phyloP scores from a whole-genome alignment of 2,113 vertebrate genomes.

The Menura novaehollandiae region DNA sequence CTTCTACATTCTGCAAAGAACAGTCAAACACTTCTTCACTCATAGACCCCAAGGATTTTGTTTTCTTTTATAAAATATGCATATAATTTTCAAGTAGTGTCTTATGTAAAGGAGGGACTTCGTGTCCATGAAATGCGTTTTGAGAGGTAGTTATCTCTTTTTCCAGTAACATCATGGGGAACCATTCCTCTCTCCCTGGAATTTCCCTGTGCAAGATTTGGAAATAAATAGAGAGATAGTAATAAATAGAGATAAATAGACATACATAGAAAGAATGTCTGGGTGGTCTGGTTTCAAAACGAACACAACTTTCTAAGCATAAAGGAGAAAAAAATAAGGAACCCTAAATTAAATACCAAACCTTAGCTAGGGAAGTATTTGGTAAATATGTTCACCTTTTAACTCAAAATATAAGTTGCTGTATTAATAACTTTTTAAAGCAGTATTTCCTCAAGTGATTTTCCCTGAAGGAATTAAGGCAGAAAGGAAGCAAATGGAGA shows the following conservation, averaged over 20 bases:
- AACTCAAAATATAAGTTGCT: not conserved
- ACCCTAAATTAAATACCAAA: not conserved
- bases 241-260: not conserved
- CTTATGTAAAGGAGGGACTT: not conserved
- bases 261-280: not conserved
- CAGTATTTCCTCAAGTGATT: not conserved
- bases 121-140: not conserved
- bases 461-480: not conserved
- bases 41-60: not conserved
- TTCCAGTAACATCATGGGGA: not conserved
- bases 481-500: not conserved
- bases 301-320: not conserved
- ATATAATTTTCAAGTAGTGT: not conserved
- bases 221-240: not conserved
- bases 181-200: not conserved
- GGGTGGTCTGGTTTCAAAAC: not conserved
- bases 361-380: not conserved
- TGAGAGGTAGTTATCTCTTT: not conserved
- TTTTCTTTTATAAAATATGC: not conserved
- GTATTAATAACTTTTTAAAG: not conserved
- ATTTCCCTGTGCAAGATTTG: not conserved
- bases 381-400: not conserved
- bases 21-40: not conserved
- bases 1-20: not conserved
- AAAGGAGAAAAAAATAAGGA: not conserved